phyloP scores from a whole-genome alignment of 2,113 vertebrate species.

The Cephalopterus ornatus region DNA sequence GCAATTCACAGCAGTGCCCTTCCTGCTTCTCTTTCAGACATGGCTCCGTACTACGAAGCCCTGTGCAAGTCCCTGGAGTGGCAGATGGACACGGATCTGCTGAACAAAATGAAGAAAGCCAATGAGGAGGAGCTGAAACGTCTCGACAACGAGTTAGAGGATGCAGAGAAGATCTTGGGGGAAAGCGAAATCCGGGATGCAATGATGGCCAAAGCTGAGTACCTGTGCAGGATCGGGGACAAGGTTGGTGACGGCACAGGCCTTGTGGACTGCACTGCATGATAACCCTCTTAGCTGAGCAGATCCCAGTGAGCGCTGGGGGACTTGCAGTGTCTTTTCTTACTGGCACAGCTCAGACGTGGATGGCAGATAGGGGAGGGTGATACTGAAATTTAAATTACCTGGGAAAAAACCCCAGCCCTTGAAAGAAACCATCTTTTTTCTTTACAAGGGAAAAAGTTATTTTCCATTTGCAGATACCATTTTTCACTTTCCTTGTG shows the following conservation, averaged over 20 bases:
- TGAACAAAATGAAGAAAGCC: conserved; percentile 93
- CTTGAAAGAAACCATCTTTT: neutral
- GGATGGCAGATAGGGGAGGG: neutral
- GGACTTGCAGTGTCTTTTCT: neutral
- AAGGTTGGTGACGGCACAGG: conserved; percentile 77
- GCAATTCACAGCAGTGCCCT: neutral
- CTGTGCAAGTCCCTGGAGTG: conserved; percentile 95
- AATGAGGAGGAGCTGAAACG: conserved; percentile 93
- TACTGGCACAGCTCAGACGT: neutral
- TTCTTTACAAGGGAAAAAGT: neutral
- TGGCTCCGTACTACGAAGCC: conserved; percentile 92
- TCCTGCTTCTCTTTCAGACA: conserved; percentile 74
- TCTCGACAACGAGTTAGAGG: conserved; percentile 88
- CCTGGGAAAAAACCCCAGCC: neutral
- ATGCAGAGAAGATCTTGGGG: conserved; percentile 92
- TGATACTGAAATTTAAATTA: neutral
- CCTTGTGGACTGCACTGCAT: neutral
- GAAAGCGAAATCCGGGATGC: conserved; percentile 96
- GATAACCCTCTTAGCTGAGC: neutral
- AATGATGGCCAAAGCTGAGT: conserved; percentile 97
- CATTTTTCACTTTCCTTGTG: neutral
- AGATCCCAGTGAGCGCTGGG: rapidly evolving
- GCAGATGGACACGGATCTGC: conserved; percentile 84
- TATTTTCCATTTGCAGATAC: neutral
- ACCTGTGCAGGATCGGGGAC: conserved; percentile 93